Evolutionary conservation across 1,140 invertebrate genomes (phyloP).

Genomic region (Bicyclus anynana): DNA sequence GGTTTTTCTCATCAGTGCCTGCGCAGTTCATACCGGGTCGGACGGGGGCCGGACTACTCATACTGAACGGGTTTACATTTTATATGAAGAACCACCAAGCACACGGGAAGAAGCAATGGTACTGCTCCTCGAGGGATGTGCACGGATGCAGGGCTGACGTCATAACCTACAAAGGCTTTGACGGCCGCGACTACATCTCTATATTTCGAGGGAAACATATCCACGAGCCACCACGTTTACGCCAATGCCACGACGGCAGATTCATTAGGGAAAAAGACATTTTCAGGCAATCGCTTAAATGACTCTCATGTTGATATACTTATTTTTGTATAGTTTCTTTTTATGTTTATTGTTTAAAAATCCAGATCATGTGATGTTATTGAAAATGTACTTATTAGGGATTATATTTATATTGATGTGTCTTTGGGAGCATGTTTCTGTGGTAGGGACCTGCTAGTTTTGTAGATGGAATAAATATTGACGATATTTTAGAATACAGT

Average conservation of each 20-base stretch:
- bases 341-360: constrained; percentile 35
- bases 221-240: constrained; percentile 59
- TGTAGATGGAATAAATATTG: constrained; percentile 47
- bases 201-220: constrained; percentile 67
- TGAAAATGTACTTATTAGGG: constrained; percentile 59
- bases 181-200: constrained; percentile 66
- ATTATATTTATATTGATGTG: constrained; percentile 33
- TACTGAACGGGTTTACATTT: constrained; percentile 68
- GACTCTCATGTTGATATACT: constrained; percentile 26
- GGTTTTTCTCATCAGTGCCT: constrained; percentile 67
- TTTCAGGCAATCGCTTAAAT: constrained; percentile 46
- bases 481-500: constrained; percentile 69
- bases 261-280: constrained; percentile 69
- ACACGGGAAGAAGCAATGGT: constrained; percentile 69
- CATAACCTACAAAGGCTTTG: constrained; percentile 63
- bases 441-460: constrained; percentile 62
- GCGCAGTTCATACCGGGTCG: constrained; percentile 67
- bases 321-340: constrained; percentile 31
- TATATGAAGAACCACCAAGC: constrained; percentile 73
- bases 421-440: constrained; percentile 55
- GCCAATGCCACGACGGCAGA: constrained; percentile 66
- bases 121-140: constrained; percentile 66
- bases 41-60: constrained; percentile 60
- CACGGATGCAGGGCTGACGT: constrained; percentile 65
- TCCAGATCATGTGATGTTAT: constrained; percentile 53